These are phyloP conservation scores for Dinoponera quadriceps DNA, from an alignment of 1,140 invertebrate species.

Conservation along the genomic window DNA sequence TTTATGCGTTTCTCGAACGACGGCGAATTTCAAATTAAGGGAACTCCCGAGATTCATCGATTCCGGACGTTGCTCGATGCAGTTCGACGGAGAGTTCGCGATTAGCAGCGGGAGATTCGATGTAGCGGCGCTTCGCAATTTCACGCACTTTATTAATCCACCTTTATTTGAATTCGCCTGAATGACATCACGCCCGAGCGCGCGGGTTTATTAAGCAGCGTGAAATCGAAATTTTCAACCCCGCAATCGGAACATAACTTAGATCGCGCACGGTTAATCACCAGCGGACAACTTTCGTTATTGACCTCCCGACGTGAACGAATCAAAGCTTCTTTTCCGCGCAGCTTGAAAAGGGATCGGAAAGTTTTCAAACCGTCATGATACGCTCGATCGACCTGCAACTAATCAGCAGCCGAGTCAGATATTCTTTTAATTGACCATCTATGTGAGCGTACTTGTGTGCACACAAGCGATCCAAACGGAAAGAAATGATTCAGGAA, in stretches of 20 bases:
- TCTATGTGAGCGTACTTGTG: neutral
- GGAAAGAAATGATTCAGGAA: constrained; percentile 35
- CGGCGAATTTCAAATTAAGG: no score
- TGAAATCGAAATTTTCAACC: constrained; percentile 52
- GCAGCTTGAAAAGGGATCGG: constrained; percentile 4
- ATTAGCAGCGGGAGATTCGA: neutral
- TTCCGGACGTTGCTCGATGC: no score
- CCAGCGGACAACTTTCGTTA: constrained; percentile 43
- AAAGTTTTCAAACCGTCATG: constrained; percentile 22
- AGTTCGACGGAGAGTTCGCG: no score
- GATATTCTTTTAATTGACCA: constrained; percentile 40
- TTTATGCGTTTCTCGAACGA: no score
- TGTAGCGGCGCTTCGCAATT: neutral
- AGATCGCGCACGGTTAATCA: constrained; percentile 25
- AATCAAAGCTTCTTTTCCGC: constrained; percentile 30
- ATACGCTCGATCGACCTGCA: constrained; percentile 24
- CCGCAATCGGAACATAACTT: neutral
- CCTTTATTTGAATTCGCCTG: neutral
- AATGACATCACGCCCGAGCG: constrained; percentile 2
- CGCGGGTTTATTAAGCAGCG: constrained; percentile 24
- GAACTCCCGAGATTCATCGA: no score
- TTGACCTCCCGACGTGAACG: constrained; percentile 32
- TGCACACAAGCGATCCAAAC: neutral
- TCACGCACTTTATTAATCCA: constrained; percentile 16
- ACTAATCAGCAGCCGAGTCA: constrained; percentile 35